Base-by-base conservation (phyloP, 2,797 vertebrate genomes). In the Pseudochaenichthys georgianus region DNA sequence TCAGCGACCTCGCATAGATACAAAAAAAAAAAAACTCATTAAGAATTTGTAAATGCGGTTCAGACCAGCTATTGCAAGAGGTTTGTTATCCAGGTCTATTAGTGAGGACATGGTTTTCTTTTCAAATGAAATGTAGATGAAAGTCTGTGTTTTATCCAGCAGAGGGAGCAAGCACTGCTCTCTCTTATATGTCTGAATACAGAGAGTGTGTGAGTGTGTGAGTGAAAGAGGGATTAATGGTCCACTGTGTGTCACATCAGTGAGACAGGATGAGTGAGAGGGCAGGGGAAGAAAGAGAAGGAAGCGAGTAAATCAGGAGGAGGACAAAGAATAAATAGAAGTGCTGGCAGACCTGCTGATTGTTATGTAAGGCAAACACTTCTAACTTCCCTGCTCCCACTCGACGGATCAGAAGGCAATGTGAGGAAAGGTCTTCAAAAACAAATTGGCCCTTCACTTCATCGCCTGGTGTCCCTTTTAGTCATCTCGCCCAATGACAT, bases 91-190 rank as follows among this genome's bases (percentile, higher is more conserved):
- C 59, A 13, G 38, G 46, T 16, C 13, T 43, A 46, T 76, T 6
- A 59, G 11, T 31, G 47, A 59, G 34, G 28, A 46, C 16, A 34
- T 42, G 11, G 13, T 38, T 34, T 71, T 46, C 21, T 42, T n/a
- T 23, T 63, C 3, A 47, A 67, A 70, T 83, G 10, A 55, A 75
- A 64, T 52, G 41, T 23, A 61, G 58, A 81, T 82, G 41, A 78
- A 78, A 74, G 17, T 50, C 31, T 62, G 1, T 47, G 42, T 16
- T 11, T 78, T 43, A 69, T 66, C 93, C 92, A 92, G 93, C 84
- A 94, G 93, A 92, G 90, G 93, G 91, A 83, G 92, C 87, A 86
- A 82, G 72, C 13, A 75, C 59, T 43, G 11, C 78, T 83, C 66
- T n/a, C 57, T 55, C 67, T 42, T 73, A 78, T 54, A 47, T 42